Conservation (phyloP, 2,113 vertebrate species). For the Boleophthalmus pectinirostris region DNA sequence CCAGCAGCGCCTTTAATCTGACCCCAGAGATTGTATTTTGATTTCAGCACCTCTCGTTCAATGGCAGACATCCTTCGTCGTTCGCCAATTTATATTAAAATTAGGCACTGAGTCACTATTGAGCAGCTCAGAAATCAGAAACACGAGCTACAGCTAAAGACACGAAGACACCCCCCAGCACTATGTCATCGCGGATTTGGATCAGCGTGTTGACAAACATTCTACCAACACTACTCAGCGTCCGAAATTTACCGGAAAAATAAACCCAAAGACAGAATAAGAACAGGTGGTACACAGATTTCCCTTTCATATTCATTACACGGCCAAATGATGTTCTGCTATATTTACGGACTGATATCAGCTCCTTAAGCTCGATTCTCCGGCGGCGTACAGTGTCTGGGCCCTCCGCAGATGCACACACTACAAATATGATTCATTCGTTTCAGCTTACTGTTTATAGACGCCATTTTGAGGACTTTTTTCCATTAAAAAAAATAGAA, state of each 20-base stretch:
- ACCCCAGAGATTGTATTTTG: slow-evolving; percentile 4
- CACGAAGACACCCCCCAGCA: slow-evolving; percentile 38
- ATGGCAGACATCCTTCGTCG: slow-evolving; percentile 17
- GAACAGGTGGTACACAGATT: slow-evolving; percentile 68
- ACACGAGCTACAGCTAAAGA: slow-evolving; percentile 45
- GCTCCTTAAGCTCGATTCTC: slow-evolving; percentile 66
- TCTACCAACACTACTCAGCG: slow-evolving; percentile 39
- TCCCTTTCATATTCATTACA: slow-evolving; percentile 72
- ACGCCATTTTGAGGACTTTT: too few species aligned
- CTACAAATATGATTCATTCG: slow-evolving; percentile 2
- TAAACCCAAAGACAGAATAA: slow-evolving; percentile 38
- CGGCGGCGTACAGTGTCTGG: slow-evolving; percentile 40
- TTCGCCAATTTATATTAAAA: slow-evolving; percentile 23
- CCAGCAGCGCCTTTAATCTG: not conserved
- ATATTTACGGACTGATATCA: slow-evolving; percentile 79
- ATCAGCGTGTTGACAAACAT: slow-evolving; percentile 73
- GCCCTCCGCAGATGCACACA: slow-evolving; percentile 33
- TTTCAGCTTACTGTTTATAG: too few species aligned
- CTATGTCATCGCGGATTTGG: slow-evolving; percentile 49
- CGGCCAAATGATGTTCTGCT: slow-evolving; percentile 72
- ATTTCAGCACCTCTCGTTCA: slow-evolving; percentile 1
- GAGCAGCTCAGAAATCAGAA: slow-evolving; percentile 23
- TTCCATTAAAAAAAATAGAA: too few species aligned
- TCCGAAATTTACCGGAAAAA: slow-evolving; percentile 40
- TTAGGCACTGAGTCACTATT: slow-evolving; percentile 33